phyloP scores from a whole-genome alignment of 2,113 vertebrate species.

The Orthonyx spaldingii region DNA sequence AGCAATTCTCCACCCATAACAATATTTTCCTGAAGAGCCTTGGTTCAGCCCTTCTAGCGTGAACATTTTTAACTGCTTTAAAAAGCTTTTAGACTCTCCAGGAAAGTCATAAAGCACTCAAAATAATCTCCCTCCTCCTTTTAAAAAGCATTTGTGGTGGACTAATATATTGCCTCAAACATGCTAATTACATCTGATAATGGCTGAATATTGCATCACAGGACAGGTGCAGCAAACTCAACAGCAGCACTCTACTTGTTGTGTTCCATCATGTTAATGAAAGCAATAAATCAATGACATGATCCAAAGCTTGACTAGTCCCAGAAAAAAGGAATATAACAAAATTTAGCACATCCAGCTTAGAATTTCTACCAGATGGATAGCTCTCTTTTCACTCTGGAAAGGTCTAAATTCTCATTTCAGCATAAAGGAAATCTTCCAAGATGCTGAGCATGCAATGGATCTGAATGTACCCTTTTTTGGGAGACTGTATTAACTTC shows the following conservation, averaged over 20 bases:
- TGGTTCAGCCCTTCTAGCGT: background rate
- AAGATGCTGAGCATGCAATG: background rate
- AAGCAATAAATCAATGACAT: background rate
- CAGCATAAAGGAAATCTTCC: background rate
- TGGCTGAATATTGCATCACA: background rate
- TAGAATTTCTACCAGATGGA: background rate
- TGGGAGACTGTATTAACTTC: background rate
- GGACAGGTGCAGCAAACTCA: background rate
- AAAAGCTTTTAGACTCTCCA: slow-evolving; percentile 18
- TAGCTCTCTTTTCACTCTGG: background rate
- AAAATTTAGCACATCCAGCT: background rate
- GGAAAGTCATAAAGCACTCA: background rate
- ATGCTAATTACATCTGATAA: slow-evolving; percentile 11
- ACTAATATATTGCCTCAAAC: background rate
- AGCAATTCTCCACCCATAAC: background rate
- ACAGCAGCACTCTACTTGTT: background rate
- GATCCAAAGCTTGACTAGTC: background rate
- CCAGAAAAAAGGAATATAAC: background rate
- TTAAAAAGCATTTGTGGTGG: slow-evolving; percentile 16
- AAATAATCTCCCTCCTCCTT: background rate
- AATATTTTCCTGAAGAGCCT: background rate
- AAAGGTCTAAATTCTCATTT: background rate
- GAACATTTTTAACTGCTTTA: background rate
- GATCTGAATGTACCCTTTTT: background rate
- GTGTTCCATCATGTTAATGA: background rate